Evolutionary conservation across 2,888 invertebrate species (phyloP).

Genomic region (Protonemura montana): DNA sequence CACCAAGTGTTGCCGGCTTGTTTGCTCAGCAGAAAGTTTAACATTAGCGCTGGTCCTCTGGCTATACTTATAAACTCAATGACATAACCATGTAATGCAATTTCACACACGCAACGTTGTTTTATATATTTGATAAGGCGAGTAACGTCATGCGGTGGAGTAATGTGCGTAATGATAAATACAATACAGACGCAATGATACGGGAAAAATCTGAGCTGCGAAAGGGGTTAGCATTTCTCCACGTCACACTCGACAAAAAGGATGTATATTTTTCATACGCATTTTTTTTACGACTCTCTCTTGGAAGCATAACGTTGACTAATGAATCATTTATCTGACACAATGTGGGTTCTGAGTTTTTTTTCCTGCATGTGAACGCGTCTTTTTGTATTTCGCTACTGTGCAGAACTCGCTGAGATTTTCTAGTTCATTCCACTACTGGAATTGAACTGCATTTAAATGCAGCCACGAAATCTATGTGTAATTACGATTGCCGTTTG

Average conservation of each 20-base stretch:
- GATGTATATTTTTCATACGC: not conserved
- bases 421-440: not conserved
- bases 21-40: too few species aligned
- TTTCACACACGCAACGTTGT: not conserved
- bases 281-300: not conserved
- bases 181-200: not conserved
- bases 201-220: not conserved
- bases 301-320: not conserved
- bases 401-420: conserved; percentile 3
- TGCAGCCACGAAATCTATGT: not conserved
- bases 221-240: not conserved
- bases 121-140: not conserved
- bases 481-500: not conserved
- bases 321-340: not conserved
- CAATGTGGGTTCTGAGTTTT: not conserved
- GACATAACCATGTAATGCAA: not conserved
- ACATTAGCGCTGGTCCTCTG: too few species aligned
- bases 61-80: too few species aligned
- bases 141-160: not conserved
- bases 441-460: not conserved
- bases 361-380: not conserved
- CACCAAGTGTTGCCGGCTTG: too few species aligned
- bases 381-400: not conserved
- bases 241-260: not conserved
- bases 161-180: not conserved